phyloP scores from a whole-genome alignment of 2,888 invertebrate species.

The Leptinotarsa haldemani region DNA sequence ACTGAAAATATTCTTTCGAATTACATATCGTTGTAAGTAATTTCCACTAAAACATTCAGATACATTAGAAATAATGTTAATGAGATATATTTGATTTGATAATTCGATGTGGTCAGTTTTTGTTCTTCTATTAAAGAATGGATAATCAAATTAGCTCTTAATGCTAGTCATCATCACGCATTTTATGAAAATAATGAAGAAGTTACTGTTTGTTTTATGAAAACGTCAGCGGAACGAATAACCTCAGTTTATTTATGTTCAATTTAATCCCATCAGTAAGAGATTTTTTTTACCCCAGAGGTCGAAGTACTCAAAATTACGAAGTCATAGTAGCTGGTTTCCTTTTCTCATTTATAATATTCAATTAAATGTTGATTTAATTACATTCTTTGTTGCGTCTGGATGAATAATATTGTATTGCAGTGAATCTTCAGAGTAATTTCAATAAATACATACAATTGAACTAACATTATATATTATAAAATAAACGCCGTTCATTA shows the following conservation, averaged over 20 bases:
- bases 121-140: slow-evolving; percentile 5
- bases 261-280: slow-evolving; percentile 46
- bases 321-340: slow-evolving; percentile 23
- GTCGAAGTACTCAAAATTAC: slow-evolving; percentile 33
- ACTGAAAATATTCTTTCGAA: too few species aligned
- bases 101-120: not conserved
- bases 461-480: slow-evolving; percentile 26
- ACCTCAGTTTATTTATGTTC: slow-evolving; percentile 37
- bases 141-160: slow-evolving; percentile 3
- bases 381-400: slow-evolving; percentile 22
- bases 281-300: slow-evolving; percentile 35
- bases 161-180: slow-evolving; percentile 17
- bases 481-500: slow-evolving; percentile 25
- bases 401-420: slow-evolving; percentile 11
- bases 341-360: slow-evolving; percentile 29
- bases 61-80: too few species aligned
- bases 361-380: slow-evolving; percentile 26
- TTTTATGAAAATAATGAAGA: slow-evolving; percentile 27
- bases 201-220: slow-evolving; percentile 23
- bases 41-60: too few species aligned
- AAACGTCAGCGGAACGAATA: slow-evolving; percentile 35
- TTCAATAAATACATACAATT: slow-evolving; percentile 28
- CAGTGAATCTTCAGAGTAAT: slow-evolving; percentile 15
- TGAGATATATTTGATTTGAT: too few species aligned
- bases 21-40: too few species aligned